These are phyloP conservation scores for Varanus salvator DNA, from an alignment of 2,113 vertebrate genomes.

Conservation along the genomic window DNA sequence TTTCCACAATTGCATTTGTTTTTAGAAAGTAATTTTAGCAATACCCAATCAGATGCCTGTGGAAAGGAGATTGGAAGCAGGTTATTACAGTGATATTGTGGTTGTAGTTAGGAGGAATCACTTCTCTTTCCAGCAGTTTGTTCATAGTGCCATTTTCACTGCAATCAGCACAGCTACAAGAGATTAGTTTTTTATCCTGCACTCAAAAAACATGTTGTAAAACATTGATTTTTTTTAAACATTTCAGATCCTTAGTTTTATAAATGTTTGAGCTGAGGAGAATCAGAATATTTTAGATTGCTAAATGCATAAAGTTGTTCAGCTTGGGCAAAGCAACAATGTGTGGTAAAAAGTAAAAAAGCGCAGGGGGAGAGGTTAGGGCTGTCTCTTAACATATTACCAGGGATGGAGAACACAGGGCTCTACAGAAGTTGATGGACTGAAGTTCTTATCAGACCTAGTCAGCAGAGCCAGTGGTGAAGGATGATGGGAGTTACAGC, in stretches of 20 bases:
- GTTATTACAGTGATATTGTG: too few species aligned
- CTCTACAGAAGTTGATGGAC: too few species aligned
- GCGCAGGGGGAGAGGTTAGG: too few species aligned
- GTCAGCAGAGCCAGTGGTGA: too few species aligned
- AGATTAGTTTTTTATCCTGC: not conserved
- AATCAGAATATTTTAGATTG: not conserved
- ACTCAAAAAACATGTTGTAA: too few species aligned
- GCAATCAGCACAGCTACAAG: not conserved
- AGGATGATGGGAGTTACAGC: too few species aligned
- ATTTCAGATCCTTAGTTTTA: not conserved
- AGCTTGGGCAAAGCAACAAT: too few species aligned
- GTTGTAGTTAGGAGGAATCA: not conserved
- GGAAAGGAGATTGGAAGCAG: too few species aligned
- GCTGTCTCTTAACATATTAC: not conserved
- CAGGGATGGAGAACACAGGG: too few species aligned
- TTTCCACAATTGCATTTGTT: not conserved
- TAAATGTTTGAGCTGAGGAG: not conserved
- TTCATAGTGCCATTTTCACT: not conserved
- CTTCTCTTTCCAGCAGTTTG: not conserved
- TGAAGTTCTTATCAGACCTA: too few species aligned
- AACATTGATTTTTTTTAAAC: not conserved
- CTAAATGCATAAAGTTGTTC: not conserved
- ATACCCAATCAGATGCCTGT: too few species aligned
- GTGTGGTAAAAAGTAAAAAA: not conserved
- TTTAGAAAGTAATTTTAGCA: not conserved